Evolutionary conservation across 2,113 vertebrate species (phyloP).

Genomic region (Etia nguti): DNA sequence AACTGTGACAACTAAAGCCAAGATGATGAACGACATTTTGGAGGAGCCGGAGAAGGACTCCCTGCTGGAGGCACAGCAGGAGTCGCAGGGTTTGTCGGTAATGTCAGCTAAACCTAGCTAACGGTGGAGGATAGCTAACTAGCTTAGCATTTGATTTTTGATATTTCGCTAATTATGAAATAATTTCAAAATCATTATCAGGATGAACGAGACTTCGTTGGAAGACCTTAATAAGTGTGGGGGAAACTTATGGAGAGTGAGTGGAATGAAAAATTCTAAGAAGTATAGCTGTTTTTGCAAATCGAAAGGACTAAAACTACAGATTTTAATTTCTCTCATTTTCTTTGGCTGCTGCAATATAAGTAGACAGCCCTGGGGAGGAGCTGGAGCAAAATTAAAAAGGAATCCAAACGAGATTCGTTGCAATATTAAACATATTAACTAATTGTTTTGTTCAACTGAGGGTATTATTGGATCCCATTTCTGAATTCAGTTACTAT

Average conservation of each 20-base stretch:
- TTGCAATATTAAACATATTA: not conserved
- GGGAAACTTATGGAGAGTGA: not conserved
- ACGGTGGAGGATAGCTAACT: not conserved
- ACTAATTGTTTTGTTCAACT: not conserved
- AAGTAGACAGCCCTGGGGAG: not conserved
- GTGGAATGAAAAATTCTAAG: not conserved
- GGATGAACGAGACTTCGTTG: fast-evolving
- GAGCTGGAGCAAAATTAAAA: not conserved
- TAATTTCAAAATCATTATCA: fast-evolving
- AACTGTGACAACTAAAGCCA: slow-evolving; percentile 42
- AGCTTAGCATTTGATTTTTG: not conserved
- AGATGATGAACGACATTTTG: slow-evolving; percentile 73
- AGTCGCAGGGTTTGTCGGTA: slow-evolving; percentile 55
- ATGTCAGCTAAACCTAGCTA: slow-evolving; percentile 16
- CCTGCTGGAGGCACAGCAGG: slow-evolving; percentile 42
- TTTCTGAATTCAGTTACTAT: not conserved
- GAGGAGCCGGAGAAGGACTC: slow-evolving; percentile 71
- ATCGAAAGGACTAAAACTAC: not conserved
- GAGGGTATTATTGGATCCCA: not conserved
- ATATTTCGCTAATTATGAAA: not conserved
- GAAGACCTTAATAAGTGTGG: not conserved
- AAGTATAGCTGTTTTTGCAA: not conserved
- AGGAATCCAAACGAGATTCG: not conserved
- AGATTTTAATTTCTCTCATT: not conserved
- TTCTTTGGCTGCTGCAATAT: not conserved